phyloP scores from a whole-genome alignment of 2,113 vertebrate genomes.

The Chauna torquata region DNA sequence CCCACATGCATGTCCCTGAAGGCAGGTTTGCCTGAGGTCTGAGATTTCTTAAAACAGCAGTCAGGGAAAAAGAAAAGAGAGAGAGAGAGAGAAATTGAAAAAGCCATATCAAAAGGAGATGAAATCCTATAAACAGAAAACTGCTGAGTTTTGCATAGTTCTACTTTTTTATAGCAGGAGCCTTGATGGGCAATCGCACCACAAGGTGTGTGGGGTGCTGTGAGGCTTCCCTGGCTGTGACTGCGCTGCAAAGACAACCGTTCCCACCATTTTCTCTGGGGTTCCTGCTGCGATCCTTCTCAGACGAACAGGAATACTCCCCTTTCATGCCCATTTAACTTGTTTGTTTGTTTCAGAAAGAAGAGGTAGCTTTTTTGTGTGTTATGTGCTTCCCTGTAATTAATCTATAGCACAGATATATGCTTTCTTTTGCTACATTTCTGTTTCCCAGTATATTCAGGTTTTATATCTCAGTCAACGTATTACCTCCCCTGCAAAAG shows the following conservation, averaged over 20 bases:
- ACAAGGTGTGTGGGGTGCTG: fast-evolving
- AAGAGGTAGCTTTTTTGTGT: not conserved
- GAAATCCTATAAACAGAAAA: not conserved
- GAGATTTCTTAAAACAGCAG: not conserved
- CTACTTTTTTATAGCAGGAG: not conserved
- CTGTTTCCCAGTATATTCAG: conserved; percentile 25
- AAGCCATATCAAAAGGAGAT: not conserved
- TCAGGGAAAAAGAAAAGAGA: not conserved
- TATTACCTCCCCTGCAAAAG: conserved; percentile 55
- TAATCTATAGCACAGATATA: conserved; percentile 14
- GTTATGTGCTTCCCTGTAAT: not conserved
- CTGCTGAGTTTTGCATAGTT: not conserved
- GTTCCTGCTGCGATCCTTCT: not conserved
- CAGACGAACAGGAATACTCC: not conserved
- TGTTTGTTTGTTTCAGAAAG: not conserved
- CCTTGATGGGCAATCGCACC: not conserved
- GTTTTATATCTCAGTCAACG: conserved; percentile 58
- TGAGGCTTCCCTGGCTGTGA: fast-evolving
- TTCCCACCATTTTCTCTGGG: not conserved
- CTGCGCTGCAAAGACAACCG: not conserved
- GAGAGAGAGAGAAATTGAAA: not conserved
- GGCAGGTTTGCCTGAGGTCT: not conserved
- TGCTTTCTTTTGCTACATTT: not conserved
- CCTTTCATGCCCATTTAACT: not conserved
- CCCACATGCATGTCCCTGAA: not conserved